Conservation (phyloP, 2,888 invertebrate genomes). For the Coecobrya sp. region DNA sequence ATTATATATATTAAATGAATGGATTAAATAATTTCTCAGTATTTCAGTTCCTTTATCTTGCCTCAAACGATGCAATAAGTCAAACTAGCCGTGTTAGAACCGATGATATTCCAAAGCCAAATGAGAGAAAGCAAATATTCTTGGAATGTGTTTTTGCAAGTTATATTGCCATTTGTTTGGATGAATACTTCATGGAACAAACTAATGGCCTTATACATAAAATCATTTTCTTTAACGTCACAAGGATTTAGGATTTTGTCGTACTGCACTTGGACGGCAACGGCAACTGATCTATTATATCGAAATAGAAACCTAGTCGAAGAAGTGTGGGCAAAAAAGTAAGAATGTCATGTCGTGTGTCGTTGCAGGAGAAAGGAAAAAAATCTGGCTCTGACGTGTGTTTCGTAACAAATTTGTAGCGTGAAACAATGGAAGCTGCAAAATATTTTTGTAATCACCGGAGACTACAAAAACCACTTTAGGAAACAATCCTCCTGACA, state of each 20-base stretch:
- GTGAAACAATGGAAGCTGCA: conserved; percentile 29
- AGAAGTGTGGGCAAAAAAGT: background rate
- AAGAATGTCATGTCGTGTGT: background rate
- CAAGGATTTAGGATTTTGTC: no score
- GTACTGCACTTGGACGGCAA: no score
- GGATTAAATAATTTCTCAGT: no score
- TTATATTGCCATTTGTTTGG: conserved; percentile 32
- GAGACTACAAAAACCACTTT: conserved; percentile 60
- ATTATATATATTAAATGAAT: no score
- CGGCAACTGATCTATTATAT: background rate
- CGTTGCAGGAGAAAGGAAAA: background rate
- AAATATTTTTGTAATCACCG: conserved; percentile 59
- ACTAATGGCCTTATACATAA: no score
- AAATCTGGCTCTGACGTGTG: conserved; percentile 35
- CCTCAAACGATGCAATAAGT: no score
- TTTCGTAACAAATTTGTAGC: background rate
- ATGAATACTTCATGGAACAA: background rate
- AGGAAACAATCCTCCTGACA: conserved; percentile 54
- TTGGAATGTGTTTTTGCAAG: conserved; percentile 42
- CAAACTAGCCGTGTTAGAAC: background rate
- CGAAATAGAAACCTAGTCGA: background rate
- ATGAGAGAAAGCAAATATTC: conserved; percentile 37
- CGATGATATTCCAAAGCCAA: background rate
- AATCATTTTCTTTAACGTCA: no score
- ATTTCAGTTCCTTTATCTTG: no score